Conservation (phyloP, 92 coral and sea anemone genomes). For the Palythoa caribaeorum region DNA sequence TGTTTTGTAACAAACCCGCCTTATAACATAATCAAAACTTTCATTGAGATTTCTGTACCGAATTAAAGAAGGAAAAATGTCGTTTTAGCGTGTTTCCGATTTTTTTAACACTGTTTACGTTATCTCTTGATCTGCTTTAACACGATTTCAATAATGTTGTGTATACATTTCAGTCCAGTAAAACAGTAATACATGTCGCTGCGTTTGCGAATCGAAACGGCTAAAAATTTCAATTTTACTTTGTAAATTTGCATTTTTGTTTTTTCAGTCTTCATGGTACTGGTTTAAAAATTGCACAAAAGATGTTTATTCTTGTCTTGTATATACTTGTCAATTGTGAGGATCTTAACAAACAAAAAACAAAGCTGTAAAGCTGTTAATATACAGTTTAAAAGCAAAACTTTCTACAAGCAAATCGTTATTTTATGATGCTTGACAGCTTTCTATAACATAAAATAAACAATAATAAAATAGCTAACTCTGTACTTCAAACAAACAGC, state of each 20-base stretch:
- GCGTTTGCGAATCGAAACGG: too few relatives aligned
- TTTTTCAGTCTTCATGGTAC: neutral
- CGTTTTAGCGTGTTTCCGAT: neutral
- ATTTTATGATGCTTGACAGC: neutral
- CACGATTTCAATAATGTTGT: neutral
- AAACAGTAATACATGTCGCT: too few relatives aligned
- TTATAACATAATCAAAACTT: too few relatives aligned
- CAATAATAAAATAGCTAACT: neutral
- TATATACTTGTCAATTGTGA: neutral
- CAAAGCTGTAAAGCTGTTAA: neutral
- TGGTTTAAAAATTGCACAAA: neutral
- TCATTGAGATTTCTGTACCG: too few relatives aligned
- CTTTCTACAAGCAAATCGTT: neutral
- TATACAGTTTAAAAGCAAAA: neutral
- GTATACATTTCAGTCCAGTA: neutral
- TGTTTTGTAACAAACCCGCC: too few relatives aligned
- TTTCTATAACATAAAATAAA: neutral
- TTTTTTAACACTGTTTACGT: neutral
- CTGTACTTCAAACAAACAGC: neutral
- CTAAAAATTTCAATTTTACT: too few relatives aligned
- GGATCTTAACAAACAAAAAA: neutral
- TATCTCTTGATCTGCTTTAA: conserved; percentile 4
- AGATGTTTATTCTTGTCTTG: neutral
- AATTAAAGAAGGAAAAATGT: too few relatives aligned
- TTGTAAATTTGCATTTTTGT: too few relatives aligned